Base-by-base conservation (phyloP, 2,113 vertebrate genomes). In the Tiliqua scincoides region DNA sequence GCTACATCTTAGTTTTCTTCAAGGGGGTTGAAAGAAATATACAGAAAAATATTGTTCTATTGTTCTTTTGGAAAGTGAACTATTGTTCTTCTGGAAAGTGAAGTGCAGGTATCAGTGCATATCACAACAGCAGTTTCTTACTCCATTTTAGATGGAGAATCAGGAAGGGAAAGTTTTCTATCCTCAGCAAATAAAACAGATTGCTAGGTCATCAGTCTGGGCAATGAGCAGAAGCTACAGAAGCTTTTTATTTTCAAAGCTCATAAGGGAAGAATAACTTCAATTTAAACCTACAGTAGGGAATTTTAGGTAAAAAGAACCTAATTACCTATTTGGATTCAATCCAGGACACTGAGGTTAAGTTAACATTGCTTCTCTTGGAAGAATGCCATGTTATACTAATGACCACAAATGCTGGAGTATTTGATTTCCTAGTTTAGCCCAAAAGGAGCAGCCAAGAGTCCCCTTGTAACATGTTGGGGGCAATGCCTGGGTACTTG, bases 231-330 rank as follows among this genome's bases (percentile, higher is more conserved):
- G 20, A 57, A 85, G 25, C 62, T 90, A 6, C 62, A 43, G 35
- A 32, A 79, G 84, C 37, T 62, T 65, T 93, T 27, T 84, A 84
- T 92, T 84, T 75, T 87, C 70, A 87, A 84, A 73, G 32, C 37
- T 81, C 83, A 32, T 48, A 3, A 84, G 88, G 61, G 74, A 85
- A 93, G n/a, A 84, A 81, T 12, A 73, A 17, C 57, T 87, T 84
- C 18, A 48, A 83, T 72, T 87, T 80, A 93, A 95, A 88, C 75
- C 65, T 52, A 63, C 88, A 91, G 87, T 90, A 40, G 89, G 92
- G 93, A 92, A 86, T 90, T 85, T 92, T 85, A 94, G 93, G 89
- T 79, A 84, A 93, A 93, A 88, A 89, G 85, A 90, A 89, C 79
- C 63, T 89, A 90, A 92, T 91, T 90, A 86, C 88, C 1, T 91